Evolutionary conservation across 2,888 invertebrate genomes (phyloP).

Genomic region (Hirtodrosophila trivittata): DNA sequence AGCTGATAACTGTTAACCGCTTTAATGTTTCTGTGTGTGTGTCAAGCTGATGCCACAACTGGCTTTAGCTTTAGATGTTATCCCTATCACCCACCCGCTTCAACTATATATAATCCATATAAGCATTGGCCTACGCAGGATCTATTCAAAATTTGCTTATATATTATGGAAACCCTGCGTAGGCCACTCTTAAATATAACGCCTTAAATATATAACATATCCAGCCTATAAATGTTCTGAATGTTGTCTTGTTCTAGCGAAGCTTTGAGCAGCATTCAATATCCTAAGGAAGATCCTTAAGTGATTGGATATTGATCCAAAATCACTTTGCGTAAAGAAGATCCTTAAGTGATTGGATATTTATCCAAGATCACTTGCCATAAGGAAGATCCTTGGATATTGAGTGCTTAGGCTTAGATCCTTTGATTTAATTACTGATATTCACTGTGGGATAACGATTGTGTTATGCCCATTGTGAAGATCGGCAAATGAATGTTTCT

Average conservation of each 20-base stretch:
- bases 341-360: too few relatives aligned
- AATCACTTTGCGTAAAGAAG: too few relatives aligned
- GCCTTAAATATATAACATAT: slow-evolving; percentile 6
- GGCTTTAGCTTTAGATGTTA: slow-evolving; percentile 42
- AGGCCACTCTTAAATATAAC: not conserved
- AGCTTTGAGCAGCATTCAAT: slow-evolving; percentile 11
- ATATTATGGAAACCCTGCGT: too few relatives aligned
- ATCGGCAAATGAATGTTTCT: slow-evolving; percentile 24
- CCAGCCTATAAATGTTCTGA: slow-evolving; percentile 25
- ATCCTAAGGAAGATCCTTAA: not conserved
- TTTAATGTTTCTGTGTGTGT: too few relatives aligned
- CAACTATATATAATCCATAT: slow-evolving; percentile 16
- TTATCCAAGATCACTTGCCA: too few relatives aligned
- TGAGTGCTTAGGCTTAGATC: slow-evolving; percentile 7
- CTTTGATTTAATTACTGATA: not conserved
- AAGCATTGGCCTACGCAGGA: not conserved
- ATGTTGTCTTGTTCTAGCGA: slow-evolving; percentile 20
- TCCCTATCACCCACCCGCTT: slow-evolving; percentile 29
- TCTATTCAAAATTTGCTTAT: too few relatives aligned
- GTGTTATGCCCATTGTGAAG: slow-evolving; percentile 19
- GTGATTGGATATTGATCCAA: too few relatives aligned
- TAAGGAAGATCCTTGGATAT: too few relatives aligned
- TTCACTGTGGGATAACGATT: slow-evolving; percentile 19
- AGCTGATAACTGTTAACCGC: slow-evolving; percentile 21
- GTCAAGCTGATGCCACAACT: slow-evolving; percentile 21